Conservation (phyloP, 2,797 vertebrate species). For the Enteromius anoplus region DNA sequence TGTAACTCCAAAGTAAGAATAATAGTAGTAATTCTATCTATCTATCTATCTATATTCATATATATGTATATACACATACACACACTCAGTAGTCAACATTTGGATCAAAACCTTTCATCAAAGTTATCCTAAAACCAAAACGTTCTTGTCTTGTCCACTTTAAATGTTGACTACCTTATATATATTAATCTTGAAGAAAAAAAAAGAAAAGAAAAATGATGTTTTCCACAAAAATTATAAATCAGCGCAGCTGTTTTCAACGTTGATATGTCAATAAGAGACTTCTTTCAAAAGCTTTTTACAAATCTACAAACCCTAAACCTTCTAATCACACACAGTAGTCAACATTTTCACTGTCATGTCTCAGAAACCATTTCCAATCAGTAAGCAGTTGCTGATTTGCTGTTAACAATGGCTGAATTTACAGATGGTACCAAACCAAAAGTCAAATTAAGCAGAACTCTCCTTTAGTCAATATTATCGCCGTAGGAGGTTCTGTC, state of each 20-base stretch:
- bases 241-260: neutral
- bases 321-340: neutral
- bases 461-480: slow-evolving; percentile 36
- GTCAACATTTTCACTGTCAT: neutral
- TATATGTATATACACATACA: no score
- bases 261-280: neutral
- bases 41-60: no score
- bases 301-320: neutral
- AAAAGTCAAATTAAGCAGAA: slow-evolving; percentile 11
- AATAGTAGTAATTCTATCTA: no score
- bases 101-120: no score
- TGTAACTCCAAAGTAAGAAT: no score
- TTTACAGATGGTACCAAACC: slow-evolving; percentile 10
- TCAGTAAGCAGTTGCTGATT: neutral
- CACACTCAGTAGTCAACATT: no score
- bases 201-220: neutral
- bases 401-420: neutral
- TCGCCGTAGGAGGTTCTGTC: slow-evolving; percentile 21
- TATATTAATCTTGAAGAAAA: no score
- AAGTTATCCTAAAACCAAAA: no score
- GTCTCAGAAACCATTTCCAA: neutral
- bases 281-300: neutral
- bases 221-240: neutral
- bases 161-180: no score
- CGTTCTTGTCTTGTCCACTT: no score